A percentile compares a stretch with the other conserved stretches of the same genome.
These are phyloP conservation scores for Pomatostomus ruficeps DNA, from an alignment of 2,113 vertebrate genomes.

Conservation along the genomic window DNA sequence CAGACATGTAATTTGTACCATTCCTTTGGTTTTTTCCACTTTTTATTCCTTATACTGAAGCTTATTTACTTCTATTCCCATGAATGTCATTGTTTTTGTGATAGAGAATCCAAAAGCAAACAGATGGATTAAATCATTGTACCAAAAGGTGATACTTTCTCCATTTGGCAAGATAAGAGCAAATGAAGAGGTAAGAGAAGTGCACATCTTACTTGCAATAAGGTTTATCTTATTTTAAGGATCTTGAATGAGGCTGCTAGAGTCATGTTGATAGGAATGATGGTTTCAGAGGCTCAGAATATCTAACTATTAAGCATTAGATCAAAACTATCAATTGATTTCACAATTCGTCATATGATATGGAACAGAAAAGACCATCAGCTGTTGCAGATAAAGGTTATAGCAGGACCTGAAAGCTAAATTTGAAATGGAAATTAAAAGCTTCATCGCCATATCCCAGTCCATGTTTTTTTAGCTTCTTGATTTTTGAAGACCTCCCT, in stretches of 20 bases:
- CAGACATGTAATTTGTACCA: not conserved
- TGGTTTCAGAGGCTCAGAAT: not conserved
- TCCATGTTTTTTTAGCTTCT: not conserved
- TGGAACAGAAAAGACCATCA: not conserved
- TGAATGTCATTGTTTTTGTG: not conserved
- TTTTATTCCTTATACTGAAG: not conserved
- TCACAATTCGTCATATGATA: not conserved
- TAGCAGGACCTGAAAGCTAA: not conserved
- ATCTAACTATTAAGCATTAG: not conserved
- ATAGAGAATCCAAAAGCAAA: not conserved
- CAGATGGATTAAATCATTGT: not conserved
- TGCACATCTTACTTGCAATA: not conserved
- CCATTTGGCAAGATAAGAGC: not conserved
- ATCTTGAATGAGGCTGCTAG: not conserved
- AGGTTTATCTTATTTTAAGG: not conserved
- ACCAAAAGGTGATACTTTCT: not conserved
- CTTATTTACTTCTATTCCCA: not conserved
- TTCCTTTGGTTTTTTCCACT: not conserved
- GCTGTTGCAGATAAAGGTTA: not conserved
- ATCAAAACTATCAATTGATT: not conserved
- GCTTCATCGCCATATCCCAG: not conserved
- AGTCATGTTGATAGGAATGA: not conserved
- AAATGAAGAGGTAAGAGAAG: not conserved
- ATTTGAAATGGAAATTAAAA: not conserved
- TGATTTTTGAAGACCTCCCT: not conserved